A percentile compares a stretch with the other conserved stretches of the same genome.
Evolutionary conservation across 2,797 vertebrate genomes (phyloP).

Genomic region (Prionace glauca): DNA sequence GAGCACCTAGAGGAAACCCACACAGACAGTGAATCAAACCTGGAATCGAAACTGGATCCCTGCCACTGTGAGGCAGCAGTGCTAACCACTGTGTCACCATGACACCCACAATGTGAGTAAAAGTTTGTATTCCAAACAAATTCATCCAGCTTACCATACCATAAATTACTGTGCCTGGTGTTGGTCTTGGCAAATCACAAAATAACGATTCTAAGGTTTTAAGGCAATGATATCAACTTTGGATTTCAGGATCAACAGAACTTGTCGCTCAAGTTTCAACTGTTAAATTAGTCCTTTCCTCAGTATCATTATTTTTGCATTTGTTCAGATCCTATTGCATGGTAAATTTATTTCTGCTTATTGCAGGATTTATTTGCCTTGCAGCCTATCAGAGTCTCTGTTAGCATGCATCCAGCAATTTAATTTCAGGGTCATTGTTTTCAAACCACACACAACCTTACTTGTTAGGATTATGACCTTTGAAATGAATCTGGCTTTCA

Average conservation of each 20-base stretch:
- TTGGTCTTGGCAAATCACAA: not conserved
- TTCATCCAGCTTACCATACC: too few relatives aligned
- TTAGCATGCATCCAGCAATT: not conserved
- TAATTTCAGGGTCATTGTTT: not conserved
- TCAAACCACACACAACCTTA: not conserved
- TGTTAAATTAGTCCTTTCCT: not conserved
- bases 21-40: too few relatives aligned
- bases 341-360: not conserved
- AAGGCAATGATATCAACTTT: not conserved
- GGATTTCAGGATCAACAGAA: not conserved
- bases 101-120: too few relatives aligned
- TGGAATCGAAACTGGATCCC: too few relatives aligned
- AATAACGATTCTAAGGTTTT: not conserved
- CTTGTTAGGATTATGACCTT: not conserved
- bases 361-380: not conserved
- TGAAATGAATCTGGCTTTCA: conserved; percentile 6
- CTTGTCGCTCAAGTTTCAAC: not conserved
- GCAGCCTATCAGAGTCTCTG: not conserved
- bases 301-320: not conserved
- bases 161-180: not conserved
- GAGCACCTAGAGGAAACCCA: too few relatives aligned
- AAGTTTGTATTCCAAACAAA: too few relatives aligned
- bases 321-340: not conserved
- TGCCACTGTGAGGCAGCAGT: too few relatives aligned
- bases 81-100: too few relatives aligned